Evolutionary conservation across 2,797 vertebrate species (phyloP), one percentile per base, ranked within the genome.

Genomic region (Danio albolineatus): DNA sequence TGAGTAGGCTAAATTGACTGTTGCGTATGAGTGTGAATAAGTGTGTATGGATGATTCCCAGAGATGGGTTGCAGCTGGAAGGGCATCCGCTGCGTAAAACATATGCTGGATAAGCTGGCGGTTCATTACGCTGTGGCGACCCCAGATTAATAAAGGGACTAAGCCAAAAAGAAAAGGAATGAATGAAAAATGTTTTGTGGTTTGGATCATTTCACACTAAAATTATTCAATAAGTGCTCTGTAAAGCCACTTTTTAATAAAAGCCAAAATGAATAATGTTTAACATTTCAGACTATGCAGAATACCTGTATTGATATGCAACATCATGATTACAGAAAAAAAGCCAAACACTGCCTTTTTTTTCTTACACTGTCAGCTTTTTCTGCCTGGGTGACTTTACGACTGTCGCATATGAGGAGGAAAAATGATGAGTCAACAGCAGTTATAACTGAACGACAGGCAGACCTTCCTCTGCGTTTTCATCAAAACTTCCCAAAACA

Each of bases 381-480:
- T 83, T 73, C 44, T 69, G 65, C 56, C 46, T 69, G 81, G 49
- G 51, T 76, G 71, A 71, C 56, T 85, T 79, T 76, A 79, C 79
- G 76, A 77, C 73, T 77, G 65, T 75, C 59, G 54, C 76, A 82
- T 75, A 82, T 80, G 72, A 73, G 48, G 17, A 39, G 9, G 48
- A 67, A 80, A 80, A 62, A 57, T 80, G 57, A 76, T 82, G 83
- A 82, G 64, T 85, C 80, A 82, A 80, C 78, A 76, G 60, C 56
- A 65, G 65, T 39, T 69, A 51, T 44, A 77, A 73, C 67, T 67
- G 59, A 62, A 66, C 60, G 38, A 36, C n/a, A 19, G 49, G 48
- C 38, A 12, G 36, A 69, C 19, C n/a, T n/a, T n/a, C n/a, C n/a
- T n/a, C 9, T 66, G 17, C n/a, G 14, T 82, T 66, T 48, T 65